Evolutionary conservation across 2,797 vertebrate species (phyloP), one percentile per base, ranked within the genome.

Genomic region (Diceros bicornis): DNA sequence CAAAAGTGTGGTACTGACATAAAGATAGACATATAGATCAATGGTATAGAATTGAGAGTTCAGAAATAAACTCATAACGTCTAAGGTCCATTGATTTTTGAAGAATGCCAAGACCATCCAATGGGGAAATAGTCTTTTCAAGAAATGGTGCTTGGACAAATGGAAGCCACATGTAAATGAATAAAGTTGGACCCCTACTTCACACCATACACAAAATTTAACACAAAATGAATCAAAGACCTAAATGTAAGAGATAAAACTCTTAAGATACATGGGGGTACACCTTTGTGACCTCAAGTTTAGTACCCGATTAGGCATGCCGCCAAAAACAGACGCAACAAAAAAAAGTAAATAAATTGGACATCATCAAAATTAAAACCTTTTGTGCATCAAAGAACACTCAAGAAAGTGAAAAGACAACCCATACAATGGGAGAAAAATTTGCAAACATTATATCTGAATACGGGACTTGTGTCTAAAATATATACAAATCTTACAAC

Each of bases 141-240:
- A 79, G 29, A 91, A 84, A 94, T 47, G 11, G 44, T n/a, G 8
- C 5, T 87, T 94, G 27, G 41, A 59, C n/a, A 89, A 92, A 90
- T 64, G 44, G 25, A 92, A 92, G 4, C 1, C 20, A 81, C 32
- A 72, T 50, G 8, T 25, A 92, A 89, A 68, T 91, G 37, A 91
- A 79, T 74, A 25, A 82, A 82, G 29, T 32, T 44, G 20, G 16
- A 68, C 20, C 21, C 2, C 10, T 52, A 61, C 27, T 89, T 85
- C 11, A 95, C 8, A 81, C 41, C n/a, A 83, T 57, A 93, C 20
- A 78, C 34, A 87, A 50, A 83, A 91, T 71, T 85, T 57, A 74
- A 79, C 25, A 47, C 16, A 61, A 77, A 81, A 87, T 47, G 12
- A 32, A 87, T 27, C 44, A 78, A 82, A 91, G 52, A 52, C 17